Base-by-base conservation (phyloP, 2,113 vertebrate species). In the Myiozetetes cayanensis region DNA sequence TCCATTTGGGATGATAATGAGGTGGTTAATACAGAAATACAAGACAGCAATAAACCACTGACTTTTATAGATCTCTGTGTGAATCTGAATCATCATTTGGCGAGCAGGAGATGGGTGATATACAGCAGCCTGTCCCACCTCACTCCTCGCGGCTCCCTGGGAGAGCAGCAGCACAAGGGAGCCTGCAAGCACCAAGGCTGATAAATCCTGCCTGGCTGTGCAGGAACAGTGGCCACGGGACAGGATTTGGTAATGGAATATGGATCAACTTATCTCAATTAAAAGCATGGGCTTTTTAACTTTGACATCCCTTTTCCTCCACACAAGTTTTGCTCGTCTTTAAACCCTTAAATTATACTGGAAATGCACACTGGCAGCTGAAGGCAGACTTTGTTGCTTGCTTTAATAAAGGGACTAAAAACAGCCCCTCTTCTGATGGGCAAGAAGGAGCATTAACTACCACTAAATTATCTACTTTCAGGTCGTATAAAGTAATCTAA, bases 1-100 rank as follows among this genome's bases (percentile, higher is more conserved):
- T 92, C 94, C 95, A 96, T 96, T 97, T 97, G 97, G 94, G 94
- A 97, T 96, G 95, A 97, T 97, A 97, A 97, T 97, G 97, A 97
- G 96, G 88, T 97, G 97, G 95, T 97, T 97, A 97, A 97, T 97
- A 96, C 90, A 97, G 97, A 97, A 97, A 96, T 96, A 95, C 97
- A 97, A 93, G 96, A 89, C 81, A 90, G 94, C 94, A 95, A 97
- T 97, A 97, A 97, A 97, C 35, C 93, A 95, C 71, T 89, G 96
- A 97, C 93, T 97, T 97, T 97, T 97, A 96, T 96, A 55, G 96
- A 97, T 96, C 97, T 96, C 91, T 4, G 85, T 94, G 95, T 95
- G 95, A 85, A 93, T 92, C 94, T 97, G 97, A 97, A 97, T 97
- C 96, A 96, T 93, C 95, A 78, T 96, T 90, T 94, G 96, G 96